Base-by-base conservation (phyloP, 2,113 vertebrate genomes). In the Nesoenas mayeri region DNA sequence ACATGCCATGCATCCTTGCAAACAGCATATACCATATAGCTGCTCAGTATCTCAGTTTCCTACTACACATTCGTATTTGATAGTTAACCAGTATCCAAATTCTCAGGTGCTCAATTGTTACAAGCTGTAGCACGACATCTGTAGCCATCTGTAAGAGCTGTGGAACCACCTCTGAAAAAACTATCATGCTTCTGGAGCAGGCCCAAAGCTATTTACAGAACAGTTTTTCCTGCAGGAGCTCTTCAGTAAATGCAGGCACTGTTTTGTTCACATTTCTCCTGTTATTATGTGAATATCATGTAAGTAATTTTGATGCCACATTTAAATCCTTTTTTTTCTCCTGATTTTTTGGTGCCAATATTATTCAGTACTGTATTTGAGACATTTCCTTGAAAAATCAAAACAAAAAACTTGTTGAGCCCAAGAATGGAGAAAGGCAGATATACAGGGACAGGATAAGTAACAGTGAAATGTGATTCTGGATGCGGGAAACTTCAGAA, bases 141-240 rank as follows among this genome's bases (percentile, higher is more conserved):
- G 47, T 31, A 70, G 29, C 24, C 17, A 34, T 15, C n/a, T 65
- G 36, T 31, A 32, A 0, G 6, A 73, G 32, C 1, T 38, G 10
- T 48, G 17, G 24, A 81, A 66, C 6, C 18, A 31, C 5, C 12
- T 70, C 60, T 17, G 75, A 69, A 82, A 82, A 75, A 32, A 47
- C 22, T 25, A 8, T n/a, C 14, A 0, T 15, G 36, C 21, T 34
- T 14, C 48, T 85, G 48, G n/a, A 85, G 44, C 6, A 66, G 26
- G 5, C 7, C 9, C 17, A 77, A 34, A 51, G 44, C 16, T 56
- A 24, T 44, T 54, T 56, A 42, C 8, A 12, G 17, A 11, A 69
- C 10, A 28, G 6, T 16, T 65, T n/a, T 65, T 67, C 13, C 17
- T 60, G 13, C 1, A 0, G 5, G 28, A 28, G 1, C 1, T 79